Evolutionary conservation across 2,888 invertebrate species (phyloP).

Genomic region (Microctonus hyperodae): DNA sequence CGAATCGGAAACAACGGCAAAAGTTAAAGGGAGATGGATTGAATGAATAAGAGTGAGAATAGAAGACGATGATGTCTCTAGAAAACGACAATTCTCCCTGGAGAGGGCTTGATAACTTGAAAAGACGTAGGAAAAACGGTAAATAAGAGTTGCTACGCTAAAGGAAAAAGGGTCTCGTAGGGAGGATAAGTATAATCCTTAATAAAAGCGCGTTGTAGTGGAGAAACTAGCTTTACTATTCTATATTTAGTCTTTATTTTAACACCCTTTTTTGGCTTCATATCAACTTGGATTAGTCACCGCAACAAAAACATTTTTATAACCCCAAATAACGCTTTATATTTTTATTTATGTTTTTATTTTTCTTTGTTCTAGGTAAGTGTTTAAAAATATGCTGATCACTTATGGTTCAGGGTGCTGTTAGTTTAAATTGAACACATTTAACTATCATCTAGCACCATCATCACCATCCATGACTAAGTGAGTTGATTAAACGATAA

Average conservation of each 20-base stretch:
- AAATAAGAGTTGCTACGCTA: neutral
- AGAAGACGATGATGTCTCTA: neutral
- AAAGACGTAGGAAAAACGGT: too few species aligned
- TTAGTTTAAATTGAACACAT: neutral
- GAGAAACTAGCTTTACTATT: constrained; percentile 11
- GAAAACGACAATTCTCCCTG: constrained; percentile 7
- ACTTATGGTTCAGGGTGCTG: neutral
- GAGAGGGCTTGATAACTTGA: neutral
- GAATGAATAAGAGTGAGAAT: neutral
- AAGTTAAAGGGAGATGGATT: too few species aligned
- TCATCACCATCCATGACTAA: neutral
- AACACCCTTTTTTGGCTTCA: neutral
- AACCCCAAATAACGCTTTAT: neutral
- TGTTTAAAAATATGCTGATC: neutral
- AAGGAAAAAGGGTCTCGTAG: constrained; percentile 16
- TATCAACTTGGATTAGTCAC: neutral
- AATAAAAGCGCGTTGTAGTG: constrained; percentile 2
- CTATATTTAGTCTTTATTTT: neutral
- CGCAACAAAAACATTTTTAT: neutral
- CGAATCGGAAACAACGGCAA: constrained; percentile 24
- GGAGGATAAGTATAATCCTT: constrained; percentile 20
- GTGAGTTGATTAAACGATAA: neutral
- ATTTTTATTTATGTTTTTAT: too few species aligned
- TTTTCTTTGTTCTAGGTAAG: neutral
- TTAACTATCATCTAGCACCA: neutral